A percentile compares a stretch with the other conserved stretches of the same genome.
Conservation (phyloP, 2,113 vertebrate genomes). For the Scortum barcoo region DNA sequence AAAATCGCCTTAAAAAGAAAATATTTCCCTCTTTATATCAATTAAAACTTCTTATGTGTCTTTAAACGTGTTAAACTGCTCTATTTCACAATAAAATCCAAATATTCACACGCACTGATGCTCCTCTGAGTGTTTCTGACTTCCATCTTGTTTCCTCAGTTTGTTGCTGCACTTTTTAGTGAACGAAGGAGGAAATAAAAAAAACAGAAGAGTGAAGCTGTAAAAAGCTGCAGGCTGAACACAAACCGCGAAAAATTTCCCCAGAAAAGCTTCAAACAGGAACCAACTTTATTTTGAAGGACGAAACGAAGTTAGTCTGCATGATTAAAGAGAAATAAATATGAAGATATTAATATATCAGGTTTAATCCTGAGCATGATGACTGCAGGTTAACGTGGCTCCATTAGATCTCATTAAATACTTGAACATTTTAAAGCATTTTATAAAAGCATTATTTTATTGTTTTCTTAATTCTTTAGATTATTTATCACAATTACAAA, state of each 20-base stretch:
- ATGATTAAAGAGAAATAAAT: background rate
- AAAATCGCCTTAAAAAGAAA: too few relatives aligned
- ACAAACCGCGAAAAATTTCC: background rate
- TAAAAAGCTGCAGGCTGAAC: constrained; percentile 2
- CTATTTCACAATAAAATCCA: too few relatives aligned
- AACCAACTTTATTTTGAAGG: too few relatives aligned
- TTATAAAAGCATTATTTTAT: background rate
- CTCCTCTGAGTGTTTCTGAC: too few relatives aligned
- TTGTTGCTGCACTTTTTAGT: too few relatives aligned
- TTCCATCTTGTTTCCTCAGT: background rate
- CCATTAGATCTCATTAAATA: background rate
- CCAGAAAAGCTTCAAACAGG: too few relatives aligned
- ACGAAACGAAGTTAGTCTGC: background rate
- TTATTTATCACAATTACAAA: too few relatives aligned
- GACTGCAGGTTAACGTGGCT: background rate
- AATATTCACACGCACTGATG: too few relatives aligned
- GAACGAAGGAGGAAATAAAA: background rate
- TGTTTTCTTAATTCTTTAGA: background rate
- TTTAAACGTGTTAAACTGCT: background rate
- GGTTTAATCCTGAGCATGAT: too few relatives aligned
- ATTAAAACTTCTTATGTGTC: too few relatives aligned
- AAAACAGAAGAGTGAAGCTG: background rate
- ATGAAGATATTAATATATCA: too few relatives aligned
- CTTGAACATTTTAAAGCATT: too few relatives aligned
- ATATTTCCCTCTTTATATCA: background rate